Conservation (phyloP, 2,797 vertebrate species). For the Acestrorhynchus altus region DNA sequence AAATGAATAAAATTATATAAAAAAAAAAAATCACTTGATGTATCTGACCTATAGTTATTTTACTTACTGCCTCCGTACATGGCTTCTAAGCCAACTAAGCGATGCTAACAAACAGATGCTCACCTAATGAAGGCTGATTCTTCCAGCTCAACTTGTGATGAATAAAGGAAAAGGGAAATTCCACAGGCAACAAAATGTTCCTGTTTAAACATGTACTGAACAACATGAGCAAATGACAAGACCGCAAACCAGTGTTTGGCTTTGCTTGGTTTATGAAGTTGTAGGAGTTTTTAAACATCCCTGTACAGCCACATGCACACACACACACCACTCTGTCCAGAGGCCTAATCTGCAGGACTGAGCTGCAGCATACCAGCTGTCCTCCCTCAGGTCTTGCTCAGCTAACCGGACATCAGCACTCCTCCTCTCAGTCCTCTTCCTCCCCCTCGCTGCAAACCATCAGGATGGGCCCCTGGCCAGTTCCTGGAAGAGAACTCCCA, state of each 20-base stretch:
- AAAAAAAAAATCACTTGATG: too few relatives aligned
- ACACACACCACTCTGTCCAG: background rate
- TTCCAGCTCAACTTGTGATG: background rate
- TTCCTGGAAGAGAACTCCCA: background rate
- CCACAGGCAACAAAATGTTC: background rate
- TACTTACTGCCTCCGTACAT: too few relatives aligned
- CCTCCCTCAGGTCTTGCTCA: constrained; percentile 9
- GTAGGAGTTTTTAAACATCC: background rate
- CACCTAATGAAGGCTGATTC: background rate
- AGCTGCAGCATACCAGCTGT: constrained; percentile 42
- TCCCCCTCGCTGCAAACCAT: background rate
- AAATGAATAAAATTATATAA: too few relatives aligned
- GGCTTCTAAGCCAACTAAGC: too few relatives aligned
- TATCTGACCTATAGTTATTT: too few relatives aligned
- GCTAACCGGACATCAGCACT: background rate
- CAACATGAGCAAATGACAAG: background rate
- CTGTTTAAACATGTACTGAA: background rate
- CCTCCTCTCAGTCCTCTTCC: background rate
- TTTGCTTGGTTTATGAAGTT: background rate
- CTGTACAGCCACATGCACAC: background rate
- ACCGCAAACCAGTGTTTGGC: background rate
- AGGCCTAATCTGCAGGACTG: constrained; percentile 8
- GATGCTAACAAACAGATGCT: background rate
- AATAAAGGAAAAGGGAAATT: background rate
- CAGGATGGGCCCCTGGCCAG: background rate